Evolutionary conservation across 2,888 invertebrate genomes (phyloP).

Genomic region (Reticulitermes lucifugus): DNA sequence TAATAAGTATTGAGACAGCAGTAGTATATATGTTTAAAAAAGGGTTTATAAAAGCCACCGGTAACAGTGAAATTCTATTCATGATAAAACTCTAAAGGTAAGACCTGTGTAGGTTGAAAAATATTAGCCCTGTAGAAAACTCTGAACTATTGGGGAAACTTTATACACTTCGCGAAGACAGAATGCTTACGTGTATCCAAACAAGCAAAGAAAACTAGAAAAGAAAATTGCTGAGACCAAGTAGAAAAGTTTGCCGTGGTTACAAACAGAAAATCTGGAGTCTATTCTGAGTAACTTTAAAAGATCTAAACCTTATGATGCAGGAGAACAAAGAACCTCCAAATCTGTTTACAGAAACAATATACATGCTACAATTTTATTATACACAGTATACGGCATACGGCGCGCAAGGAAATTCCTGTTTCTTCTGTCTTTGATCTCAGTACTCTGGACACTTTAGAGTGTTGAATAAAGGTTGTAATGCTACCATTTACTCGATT

Average conservation of each 20-base stretch:
- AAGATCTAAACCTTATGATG: background rate
- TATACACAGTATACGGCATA: too few relatives aligned
- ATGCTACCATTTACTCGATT: too few relatives aligned
- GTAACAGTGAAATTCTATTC: conserved; percentile 1
- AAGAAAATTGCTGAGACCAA: background rate
- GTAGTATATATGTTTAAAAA: background rate
- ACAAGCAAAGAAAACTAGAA: conserved; percentile 18
- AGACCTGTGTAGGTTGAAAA: background rate
- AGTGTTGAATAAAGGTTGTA: too few relatives aligned
- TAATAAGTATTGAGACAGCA: background rate
- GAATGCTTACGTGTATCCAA: conserved; percentile 6
- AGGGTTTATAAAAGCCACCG: background rate
- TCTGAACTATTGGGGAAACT: conserved; percentile 20
- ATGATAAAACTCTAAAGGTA: background rate
- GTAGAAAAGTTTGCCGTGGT: conserved; percentile 1
- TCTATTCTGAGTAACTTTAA: background rate
- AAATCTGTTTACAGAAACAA: background rate
- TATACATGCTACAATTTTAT: background rate
- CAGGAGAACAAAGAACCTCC: background rate
- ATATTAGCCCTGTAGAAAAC: background rate
- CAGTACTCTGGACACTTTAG: too few relatives aligned
- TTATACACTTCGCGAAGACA: background rate
- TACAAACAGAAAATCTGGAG: background rate
- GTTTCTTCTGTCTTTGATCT: too few relatives aligned
- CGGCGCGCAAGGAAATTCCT: too few relatives aligned